These are phyloP conservation scores for Rallus crepitans DNA, from an alignment of 2,797 vertebrate species.

Conservation along the genomic window DNA sequence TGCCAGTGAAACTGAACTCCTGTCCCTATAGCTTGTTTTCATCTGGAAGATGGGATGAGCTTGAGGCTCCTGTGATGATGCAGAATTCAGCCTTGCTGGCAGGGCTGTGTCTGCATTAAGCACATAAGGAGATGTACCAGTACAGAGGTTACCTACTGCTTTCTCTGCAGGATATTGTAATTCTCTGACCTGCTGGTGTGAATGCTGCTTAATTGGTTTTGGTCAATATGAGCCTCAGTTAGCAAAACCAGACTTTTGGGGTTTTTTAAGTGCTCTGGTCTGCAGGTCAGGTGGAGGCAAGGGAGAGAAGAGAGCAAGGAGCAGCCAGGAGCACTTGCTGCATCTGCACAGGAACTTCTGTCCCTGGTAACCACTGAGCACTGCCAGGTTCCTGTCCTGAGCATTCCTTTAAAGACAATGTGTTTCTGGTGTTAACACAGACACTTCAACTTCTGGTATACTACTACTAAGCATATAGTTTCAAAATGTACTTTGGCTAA, in stretches of 20 bases:
- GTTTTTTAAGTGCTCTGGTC: not conserved
- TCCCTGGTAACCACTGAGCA: too few species aligned
- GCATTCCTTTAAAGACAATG: not conserved
- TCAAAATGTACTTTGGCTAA: not conserved
- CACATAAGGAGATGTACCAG: fast-evolving
- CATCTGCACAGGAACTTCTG: not conserved
- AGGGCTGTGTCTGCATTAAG: not conserved
- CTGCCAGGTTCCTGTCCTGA: not conserved
- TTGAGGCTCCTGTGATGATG: fast-evolving
- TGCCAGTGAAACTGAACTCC: not conserved
- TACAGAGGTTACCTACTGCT: not conserved
- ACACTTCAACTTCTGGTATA: not conserved
- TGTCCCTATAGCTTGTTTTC: not conserved
- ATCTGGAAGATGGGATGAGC: not conserved
- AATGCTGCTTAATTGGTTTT: not conserved
- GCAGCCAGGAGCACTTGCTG: not conserved
- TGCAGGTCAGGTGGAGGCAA: not conserved
- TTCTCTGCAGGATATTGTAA: not conserved
- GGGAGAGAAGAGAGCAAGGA: not conserved
- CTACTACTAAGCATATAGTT: not conserved
- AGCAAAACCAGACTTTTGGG: not conserved
- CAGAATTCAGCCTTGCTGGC: not conserved
- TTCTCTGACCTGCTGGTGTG: not conserved
- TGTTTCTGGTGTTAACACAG: not conserved
- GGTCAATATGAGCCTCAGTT: not conserved